Evolutionary conservation across 92 coral and sea anemone species (phyloP).

Genomic region (Virgularia gustaviana): DNA sequence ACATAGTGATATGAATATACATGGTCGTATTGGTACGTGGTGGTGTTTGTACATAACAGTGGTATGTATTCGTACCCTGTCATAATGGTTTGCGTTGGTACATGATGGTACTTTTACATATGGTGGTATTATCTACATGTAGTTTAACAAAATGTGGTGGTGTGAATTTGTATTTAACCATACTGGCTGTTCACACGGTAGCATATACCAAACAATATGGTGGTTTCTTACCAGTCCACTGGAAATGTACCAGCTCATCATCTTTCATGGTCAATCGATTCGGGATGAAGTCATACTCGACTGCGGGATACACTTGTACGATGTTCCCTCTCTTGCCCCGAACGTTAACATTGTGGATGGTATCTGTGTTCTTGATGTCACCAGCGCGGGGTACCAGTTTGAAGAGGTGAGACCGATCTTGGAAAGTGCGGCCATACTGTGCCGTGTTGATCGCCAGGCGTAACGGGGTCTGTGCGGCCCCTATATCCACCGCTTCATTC

Average conservation of each 20-base stretch:
- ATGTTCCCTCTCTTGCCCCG: constrained; percentile 51
- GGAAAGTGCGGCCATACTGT: constrained; percentile 93
- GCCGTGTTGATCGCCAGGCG: constrained; percentile 95
- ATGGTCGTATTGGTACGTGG: too few relatives aligned
- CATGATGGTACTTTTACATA: too few relatives aligned
- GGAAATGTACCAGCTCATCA: constrained; percentile 75
- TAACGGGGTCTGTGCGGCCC: constrained; percentile 71
- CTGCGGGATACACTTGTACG: constrained; percentile 49
- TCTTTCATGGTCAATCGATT: constrained; percentile 38
- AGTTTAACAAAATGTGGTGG: too few relatives aligned
- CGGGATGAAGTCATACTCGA: constrained; percentile 48
- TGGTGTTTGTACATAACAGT: too few relatives aligned
- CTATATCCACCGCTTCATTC: constrained; percentile 84
- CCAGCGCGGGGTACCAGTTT: constrained; percentile 30
- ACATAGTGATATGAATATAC: too few relatives aligned
- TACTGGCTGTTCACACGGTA: too few relatives aligned
- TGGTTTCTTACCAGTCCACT: constrained; percentile 86
- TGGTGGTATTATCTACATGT: too few relatives aligned
- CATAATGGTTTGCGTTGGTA: too few relatives aligned
- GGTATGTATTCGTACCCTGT: too few relatives aligned
- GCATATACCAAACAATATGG: too few relatives aligned
- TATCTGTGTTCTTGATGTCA: constrained; percentile 9
- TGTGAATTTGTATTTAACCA: too few relatives aligned
- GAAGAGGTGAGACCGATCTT: constrained; percentile 59
- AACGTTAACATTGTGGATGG: constrained; percentile 43